These are phyloP conservation scores for Agonopterix alstromeriana DNA, from an alignment of 2,888 invertebrate genomes.

Conservation along the genomic window DNA sequence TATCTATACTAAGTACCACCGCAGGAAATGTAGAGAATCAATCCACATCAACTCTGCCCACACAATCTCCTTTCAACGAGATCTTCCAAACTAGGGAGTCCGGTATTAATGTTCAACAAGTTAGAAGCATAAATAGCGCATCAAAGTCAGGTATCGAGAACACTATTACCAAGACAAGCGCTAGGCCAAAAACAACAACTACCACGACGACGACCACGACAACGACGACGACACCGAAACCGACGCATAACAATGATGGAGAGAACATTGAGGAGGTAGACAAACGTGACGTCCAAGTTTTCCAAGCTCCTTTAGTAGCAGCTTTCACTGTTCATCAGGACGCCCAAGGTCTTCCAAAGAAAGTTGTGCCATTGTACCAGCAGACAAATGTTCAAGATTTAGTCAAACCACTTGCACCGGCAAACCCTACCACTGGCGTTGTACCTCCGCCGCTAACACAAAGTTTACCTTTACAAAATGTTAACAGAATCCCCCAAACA, in stretches of 20 bases:
- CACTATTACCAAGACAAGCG: slow-evolving; percentile 18
- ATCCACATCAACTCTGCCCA: slow-evolving; percentile 50
- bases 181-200: slow-evolving; percentile 29
- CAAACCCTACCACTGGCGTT: background rate
- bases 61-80: slow-evolving; percentile 54
- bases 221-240: slow-evolving; percentile 78
- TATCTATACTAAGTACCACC: slow-evolving; percentile 62
- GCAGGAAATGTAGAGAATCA: slow-evolving; percentile 68
- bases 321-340: slow-evolving; percentile 92
- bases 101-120: slow-evolving; percentile 49
- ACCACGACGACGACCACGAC: slow-evolving; percentile 71
- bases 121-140: slow-evolving; percentile 50
- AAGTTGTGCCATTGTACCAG: slow-evolving; percentile 84
- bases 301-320: slow-evolving; percentile 87
- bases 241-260: slow-evolving; percentile 82
- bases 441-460: background rate
- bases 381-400: slow-evolving; percentile 32
- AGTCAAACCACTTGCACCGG: slow-evolving; percentile 27
- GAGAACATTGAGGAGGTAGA: slow-evolving; percentile 82
- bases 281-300: slow-evolving; percentile 85
- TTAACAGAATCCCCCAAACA: slow-evolving; percentile 31
- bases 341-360: slow-evolving; percentile 85
- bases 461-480: slow-evolving; percentile 12
- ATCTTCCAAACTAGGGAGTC: slow-evolving; percentile 59
- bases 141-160: slow-evolving; percentile 33